A percentile compares a stretch with the other conserved stretches of the same genome.
Conservation (phyloP, 2,888 invertebrate species). For the Athetis lepigone region DNA sequence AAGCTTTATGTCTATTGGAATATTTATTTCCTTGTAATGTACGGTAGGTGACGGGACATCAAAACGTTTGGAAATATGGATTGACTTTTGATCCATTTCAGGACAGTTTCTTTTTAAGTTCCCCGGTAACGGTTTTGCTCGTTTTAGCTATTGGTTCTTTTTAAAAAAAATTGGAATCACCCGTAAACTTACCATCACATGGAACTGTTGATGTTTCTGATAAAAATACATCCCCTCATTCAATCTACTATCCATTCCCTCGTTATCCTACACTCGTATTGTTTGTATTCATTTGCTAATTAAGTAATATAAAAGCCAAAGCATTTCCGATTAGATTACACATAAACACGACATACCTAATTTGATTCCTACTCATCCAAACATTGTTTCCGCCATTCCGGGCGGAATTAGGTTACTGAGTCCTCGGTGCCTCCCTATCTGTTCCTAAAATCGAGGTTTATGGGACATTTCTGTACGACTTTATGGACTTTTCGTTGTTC, state of each 20-base stretch:
- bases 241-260: background rate
- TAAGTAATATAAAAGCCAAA: constrained; percentile 48
- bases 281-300: constrained; percentile 49
- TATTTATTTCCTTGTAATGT: constrained; percentile 66
- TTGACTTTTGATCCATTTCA: constrained; percentile 48
- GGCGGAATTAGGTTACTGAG: constrained; percentile 71
- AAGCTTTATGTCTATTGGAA: constrained; percentile 66
- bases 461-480: constrained; percentile 63
- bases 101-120: background rate
- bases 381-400: constrained; percentile 50
- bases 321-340: constrained; percentile 43
- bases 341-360: constrained; percentile 46
- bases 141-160: background rate
- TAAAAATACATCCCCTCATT: background rate
- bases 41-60: constrained; percentile 52
- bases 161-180: background rate
- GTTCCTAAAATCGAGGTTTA: constrained; percentile 70
- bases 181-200: too few species aligned
- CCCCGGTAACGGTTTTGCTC: background rate
- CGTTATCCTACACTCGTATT: background rate
- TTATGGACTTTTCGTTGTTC: constrained; percentile 61
- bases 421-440: constrained; percentile 63
- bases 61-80: constrained; percentile 40
- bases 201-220: background rate
- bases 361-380: constrained; percentile 53